Evolutionary conservation across 2,888 invertebrate species (phyloP).

Genomic region (Microplitis manilae): DNA sequence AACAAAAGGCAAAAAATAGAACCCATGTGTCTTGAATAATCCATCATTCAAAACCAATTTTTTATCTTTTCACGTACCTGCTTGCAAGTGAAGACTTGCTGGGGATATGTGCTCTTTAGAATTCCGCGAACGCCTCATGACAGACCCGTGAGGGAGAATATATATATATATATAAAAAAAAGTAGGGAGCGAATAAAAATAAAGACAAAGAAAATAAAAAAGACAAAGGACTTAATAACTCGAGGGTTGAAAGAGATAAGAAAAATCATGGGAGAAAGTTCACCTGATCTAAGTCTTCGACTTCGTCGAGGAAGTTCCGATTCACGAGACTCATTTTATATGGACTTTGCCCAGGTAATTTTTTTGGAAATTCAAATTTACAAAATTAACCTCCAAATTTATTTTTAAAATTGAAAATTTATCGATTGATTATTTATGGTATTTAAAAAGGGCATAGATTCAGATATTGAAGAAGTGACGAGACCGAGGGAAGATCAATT

Average conservation of each 20-base stretch:
- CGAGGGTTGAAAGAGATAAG: conserved; percentile 33
- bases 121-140: conserved; percentile 60
- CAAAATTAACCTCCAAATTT: no score
- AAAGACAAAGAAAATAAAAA: neutral
- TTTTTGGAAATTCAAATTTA: conserved; percentile 16
- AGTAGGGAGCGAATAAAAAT: conserved; percentile 32
- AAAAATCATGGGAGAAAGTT: conserved; percentile 80
- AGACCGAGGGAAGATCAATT: conserved; percentile 77
- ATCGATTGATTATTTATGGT: neutral
- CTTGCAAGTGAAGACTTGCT: conserved; percentile 44
- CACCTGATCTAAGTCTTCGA: conserved; percentile 89
- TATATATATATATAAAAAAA: conserved; percentile 41
- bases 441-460: conserved; percentile 82
- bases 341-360: conserved; percentile 84
- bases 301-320: conserved; percentile 88
- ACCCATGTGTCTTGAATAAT: conserved; percentile 40
- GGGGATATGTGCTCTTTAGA: conserved; percentile 60
- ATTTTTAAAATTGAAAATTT: no score
- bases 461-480: conserved; percentile 88
- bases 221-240: conserved; percentile 24
- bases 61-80: conserved; percentile 23
- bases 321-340: conserved; percentile 90
- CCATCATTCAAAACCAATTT: conserved; percentile 50
- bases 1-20: neutral
- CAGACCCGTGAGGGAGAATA: conserved; percentile 58